Base-by-base conservation (phyloP, 2,797 vertebrate species). In the Bucorvus abyssinicus region DNA sequence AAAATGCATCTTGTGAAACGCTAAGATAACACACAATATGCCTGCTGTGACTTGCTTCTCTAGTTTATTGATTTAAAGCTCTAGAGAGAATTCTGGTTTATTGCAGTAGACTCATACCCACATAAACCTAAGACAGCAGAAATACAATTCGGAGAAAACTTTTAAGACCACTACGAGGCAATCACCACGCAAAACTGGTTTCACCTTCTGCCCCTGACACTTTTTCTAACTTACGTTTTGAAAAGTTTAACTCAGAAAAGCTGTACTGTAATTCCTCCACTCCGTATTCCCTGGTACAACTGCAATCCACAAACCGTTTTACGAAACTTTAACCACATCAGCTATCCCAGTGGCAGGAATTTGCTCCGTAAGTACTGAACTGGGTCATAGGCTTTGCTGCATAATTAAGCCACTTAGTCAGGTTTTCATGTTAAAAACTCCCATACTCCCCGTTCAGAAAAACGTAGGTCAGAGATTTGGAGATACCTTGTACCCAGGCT, bases 401-500 rank as follows among this genome's bases (percentile, higher is more conserved):
- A 42, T 64, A 80, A 87, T 34, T 80, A 92, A 93, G 17, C 23
- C 45, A 50, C 32, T 93, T 85, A 83, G 6, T 49, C 44, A 34
- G n/a, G 29, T 93, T 89, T 91, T 89, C 87, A 89, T 74, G 84
- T 56, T 47, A 74, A 87, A 73, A 91, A 30, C 32, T 75, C 17
- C 22, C 36, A 36, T 27, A 79, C 29, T 93, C 52, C 57, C n/a
- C 40, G 50, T 65, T 77, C 63, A 30, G 55, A 76, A 91, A 70
- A 90, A 93, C 76, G 52, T 87, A 79, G 90, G 86, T 91, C 77
- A 79, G 80, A 67, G 36, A 59, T 91, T 36, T 86, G 69, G 40
- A 82, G 44, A 36, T 59, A 52, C 26, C 6, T 36, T 30, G 47
- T 6, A 77, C 40, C 5, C 34, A 63, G 27, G 42, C n/a, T 57